Base-by-base conservation (phyloP, 1,140 invertebrate species). In the Conus betulinus region DNA sequence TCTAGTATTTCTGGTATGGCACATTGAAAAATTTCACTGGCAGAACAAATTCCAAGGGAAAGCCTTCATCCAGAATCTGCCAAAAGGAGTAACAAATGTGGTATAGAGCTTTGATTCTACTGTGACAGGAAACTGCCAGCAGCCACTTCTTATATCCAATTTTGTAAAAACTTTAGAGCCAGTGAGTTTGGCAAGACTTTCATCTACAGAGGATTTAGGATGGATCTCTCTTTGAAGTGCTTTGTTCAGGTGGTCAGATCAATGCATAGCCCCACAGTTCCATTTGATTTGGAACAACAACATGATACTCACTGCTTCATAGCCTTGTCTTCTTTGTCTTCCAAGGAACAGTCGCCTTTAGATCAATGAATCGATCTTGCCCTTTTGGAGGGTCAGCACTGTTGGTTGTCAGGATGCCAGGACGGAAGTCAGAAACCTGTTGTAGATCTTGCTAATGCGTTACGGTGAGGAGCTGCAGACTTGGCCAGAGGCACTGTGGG, bases 21-120 rank as follows among this genome's bases (percentile, higher is more conserved):
- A 15, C 51, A 39, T n/a, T 90, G 84, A 52, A 91, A 93, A 11
- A 90, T 87, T 88, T 91, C 91, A 17, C 88, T 83, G 10, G 85
- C 89, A 13, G 63, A 84, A 7, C 87, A 85, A 7, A 96, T 91
- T 11, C 95, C 95, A 91, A 96, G 95, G 10, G 95, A 94, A 23
- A 95, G 84, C 53, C 95, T n/a, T 89, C 89, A 94, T 94, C 71
- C 91, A 91, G 84, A 90, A 95, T 39, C 93, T 85, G 20, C 94
- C n/a, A 93, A 95, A 96, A 11, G 95, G 95, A 2, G 90, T 91
- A 39, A 92, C 91, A 81, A 91, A 92, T 0, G 91, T 90, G 20
- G 91, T 91, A 7, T 90, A 71, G 23, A 85, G 67, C n/a, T 52
- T 82, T 67, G 57, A 89, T 23, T 83, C 82, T 8, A 84, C 23